A percentile compares a stretch with the other conserved stretches of the same genome.
Conservation (phyloP, 2,888 invertebrate genomes). For the Cephus spinipes region DNA sequence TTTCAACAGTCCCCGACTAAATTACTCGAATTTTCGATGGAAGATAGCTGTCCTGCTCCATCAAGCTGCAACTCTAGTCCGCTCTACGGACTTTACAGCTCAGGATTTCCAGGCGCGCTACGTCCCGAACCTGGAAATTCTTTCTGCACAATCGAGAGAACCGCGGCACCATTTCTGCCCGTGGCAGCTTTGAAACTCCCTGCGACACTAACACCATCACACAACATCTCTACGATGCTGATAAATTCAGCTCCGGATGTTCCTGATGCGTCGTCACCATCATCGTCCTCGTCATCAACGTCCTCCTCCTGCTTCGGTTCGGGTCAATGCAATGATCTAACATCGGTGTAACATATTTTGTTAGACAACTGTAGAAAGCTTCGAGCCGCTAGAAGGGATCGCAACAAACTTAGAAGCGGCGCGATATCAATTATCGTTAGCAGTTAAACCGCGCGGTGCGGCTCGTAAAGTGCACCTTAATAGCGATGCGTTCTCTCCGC, state of each 20-base stretch:
- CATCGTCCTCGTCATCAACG: background rate
- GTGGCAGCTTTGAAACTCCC: background rate
- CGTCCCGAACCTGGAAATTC: background rate
- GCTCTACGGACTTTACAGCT: conserved; percentile 23
- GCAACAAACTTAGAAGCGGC: conserved; percentile 1
- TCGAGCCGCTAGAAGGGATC: background rate
- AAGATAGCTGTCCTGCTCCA: background rate
- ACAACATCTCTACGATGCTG: background rate
- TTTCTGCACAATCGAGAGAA: background rate
- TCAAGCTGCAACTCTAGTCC: conserved; percentile 16
- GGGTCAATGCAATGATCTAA: background rate
- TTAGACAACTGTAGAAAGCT: background rate
- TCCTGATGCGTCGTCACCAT: background rate
- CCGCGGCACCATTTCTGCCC: background rate
- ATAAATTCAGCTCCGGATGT: background rate
- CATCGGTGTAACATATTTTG: background rate
- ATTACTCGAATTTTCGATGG: conserved; percentile 2
- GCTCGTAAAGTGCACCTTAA: conserved; percentile 40
- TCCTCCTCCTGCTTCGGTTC: background rate
- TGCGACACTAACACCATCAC: background rate
- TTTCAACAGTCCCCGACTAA: conserved; percentile 23
- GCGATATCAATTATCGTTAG: conserved; percentile 51
- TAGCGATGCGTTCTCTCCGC: conserved; percentile 13
- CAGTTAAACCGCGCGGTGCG: conserved; percentile 41
- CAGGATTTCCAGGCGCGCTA: conserved; percentile 16